These are phyloP conservation scores for Phrynocephalus versicolor DNA, from an alignment of 2,113 vertebrate genomes.

Conservation along the genomic window DNA sequence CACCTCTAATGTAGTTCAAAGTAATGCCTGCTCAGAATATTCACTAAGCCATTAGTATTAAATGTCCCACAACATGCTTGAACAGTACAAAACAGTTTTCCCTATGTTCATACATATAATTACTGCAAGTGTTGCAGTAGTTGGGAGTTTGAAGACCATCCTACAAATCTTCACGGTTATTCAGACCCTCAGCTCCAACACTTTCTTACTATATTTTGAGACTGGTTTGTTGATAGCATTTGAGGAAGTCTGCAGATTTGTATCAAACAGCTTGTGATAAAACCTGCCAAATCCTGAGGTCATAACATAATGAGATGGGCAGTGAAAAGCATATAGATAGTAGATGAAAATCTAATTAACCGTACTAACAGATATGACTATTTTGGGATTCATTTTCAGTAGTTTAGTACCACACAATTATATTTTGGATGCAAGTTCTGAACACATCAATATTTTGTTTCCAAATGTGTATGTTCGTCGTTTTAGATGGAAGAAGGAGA, in stretches of 20 bases:
- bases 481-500: too few species aligned
- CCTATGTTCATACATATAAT: neutral
- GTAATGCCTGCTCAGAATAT: neutral
- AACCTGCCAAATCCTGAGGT: neutral
- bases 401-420: neutral
- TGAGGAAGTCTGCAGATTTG: neutral
- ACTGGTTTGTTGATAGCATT: neutral
- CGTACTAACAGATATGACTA: neutral
- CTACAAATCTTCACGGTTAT: neutral
- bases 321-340: neutral
- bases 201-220: neutral
- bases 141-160: neutral
- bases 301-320: neutral
- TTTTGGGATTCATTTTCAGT: neutral
- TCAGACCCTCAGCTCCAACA: neutral
- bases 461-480: too few species aligned
- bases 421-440: neutral
- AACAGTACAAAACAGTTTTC: neutral
- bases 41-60: neutral
- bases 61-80: neutral
- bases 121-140: neutral
- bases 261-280: neutral
- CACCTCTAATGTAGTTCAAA: neutral
- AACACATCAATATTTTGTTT: neutral
- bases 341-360: neutral